Evolutionary conservation across 92 coral and sea anemone species (phyloP).

Genomic region (Desmophyllum pertusum): DNA sequence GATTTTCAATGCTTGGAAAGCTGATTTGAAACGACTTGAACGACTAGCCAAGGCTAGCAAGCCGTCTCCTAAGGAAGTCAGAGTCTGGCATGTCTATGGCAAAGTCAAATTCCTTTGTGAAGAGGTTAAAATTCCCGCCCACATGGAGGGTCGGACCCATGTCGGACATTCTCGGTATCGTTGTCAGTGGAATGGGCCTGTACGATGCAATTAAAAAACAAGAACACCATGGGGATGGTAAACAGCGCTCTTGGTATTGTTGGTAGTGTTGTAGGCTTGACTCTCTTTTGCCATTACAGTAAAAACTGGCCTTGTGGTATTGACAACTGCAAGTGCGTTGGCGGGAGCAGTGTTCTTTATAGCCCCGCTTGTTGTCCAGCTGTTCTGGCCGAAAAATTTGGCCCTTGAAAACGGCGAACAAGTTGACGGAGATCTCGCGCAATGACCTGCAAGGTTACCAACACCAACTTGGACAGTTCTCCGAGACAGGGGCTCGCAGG

Average conservation of each 20-base stretch:
- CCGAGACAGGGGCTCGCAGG: conserved; percentile 39
- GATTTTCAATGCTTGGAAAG: conserved; percentile 33
- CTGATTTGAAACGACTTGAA: conserved; percentile 33
- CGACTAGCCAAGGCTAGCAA: conserved; percentile 17
- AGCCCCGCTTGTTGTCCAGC: conserved; percentile 39
- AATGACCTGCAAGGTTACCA: conserved; percentile 55
- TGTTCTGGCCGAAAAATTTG: conserved; percentile 53
- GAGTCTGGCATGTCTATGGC: conserved; percentile 39
- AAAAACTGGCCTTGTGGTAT: conserved; percentile 4
- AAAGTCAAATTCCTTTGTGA: conserved; percentile 13
- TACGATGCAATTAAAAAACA: conserved; percentile 52
- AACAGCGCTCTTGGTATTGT: conserved; percentile 63
- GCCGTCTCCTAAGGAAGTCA: conserved; percentile 27
- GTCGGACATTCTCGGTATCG: conserved; percentile 58
- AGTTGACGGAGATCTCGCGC: conserved; percentile 54
- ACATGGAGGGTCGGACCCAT: conserved; percentile 41
- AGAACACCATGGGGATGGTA: conserved; percentile 58
- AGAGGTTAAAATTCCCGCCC: conserved; percentile 26
- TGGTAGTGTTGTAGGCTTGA: conserved; percentile 56
- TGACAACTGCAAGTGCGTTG: conserved; percentile 32
- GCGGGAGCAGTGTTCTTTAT: conserved; percentile 48
- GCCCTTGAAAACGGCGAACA: conserved; percentile 65
- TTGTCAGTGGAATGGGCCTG: conserved; percentile 54
- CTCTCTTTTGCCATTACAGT: conserved; percentile 37
- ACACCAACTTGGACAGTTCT: conserved; percentile 37